Percentiles rank a stretch among this genome's conserved stretches.
phyloP scores from a whole-genome alignment of 2,888 invertebrate genomes.

The Heliconius ismenius region DNA sequence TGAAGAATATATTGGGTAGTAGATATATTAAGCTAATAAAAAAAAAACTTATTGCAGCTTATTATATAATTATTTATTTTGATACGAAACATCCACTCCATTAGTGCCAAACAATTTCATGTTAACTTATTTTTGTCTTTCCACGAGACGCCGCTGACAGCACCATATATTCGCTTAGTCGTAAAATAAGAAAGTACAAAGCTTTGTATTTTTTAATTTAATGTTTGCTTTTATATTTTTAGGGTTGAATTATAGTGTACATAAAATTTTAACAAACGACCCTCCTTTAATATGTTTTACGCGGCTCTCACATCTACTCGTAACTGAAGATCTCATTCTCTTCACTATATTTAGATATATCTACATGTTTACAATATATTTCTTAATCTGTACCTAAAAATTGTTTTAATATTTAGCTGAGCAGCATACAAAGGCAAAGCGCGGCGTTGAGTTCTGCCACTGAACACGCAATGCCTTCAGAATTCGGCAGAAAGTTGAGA shows the following conservation, averaged over 20 bases:
- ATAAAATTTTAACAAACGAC: not conserved
- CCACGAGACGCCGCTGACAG: slow-evolving; percentile 45
- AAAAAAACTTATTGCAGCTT: not conserved
- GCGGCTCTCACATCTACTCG: not conserved
- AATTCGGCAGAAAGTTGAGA: no score
- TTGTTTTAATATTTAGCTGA: not conserved
- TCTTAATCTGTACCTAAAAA: no score
- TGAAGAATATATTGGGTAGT: no score
- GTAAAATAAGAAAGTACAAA: slow-evolving; percentile 38
- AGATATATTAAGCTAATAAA: not conserved
- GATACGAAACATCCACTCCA: slow-evolving; percentile 36
- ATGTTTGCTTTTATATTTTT: slow-evolving; percentile 13
- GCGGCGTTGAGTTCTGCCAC: no score
- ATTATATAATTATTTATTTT: slow-evolving; percentile 21
- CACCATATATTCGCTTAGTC: slow-evolving; percentile 45
- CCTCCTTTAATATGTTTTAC: not conserved
- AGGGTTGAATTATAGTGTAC: not conserved
- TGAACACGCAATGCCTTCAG: no score
- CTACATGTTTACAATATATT: no score
- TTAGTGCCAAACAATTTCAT: slow-evolving; percentile 44
- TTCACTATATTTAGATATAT: not conserved
- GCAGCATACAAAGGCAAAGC: not conserved
- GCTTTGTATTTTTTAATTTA: slow-evolving; percentile 24
- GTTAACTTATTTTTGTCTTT: slow-evolving; percentile 47
- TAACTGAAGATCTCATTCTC: not conserved